phyloP scores from a whole-genome alignment of 2,797 vertebrate species.

The Leptodactylus fallax region DNA sequence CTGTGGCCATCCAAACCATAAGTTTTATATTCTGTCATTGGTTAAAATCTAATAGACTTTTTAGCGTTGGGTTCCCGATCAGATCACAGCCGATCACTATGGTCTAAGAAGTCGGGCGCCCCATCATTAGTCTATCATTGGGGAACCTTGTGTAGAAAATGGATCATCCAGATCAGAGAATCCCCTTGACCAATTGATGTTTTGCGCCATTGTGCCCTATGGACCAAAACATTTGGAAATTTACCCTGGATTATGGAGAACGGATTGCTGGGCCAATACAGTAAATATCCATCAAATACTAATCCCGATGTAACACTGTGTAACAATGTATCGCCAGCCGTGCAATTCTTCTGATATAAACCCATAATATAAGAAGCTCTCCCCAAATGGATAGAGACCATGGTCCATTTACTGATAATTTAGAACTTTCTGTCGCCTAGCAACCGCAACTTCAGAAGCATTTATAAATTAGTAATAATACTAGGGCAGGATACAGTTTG shows the following conservation, averaged over 20 bases:
- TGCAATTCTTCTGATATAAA: neutral
- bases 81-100: too few relatives aligned
- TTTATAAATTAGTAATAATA: constrained; percentile 44
- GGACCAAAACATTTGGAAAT: neutral
- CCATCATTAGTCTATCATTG: too few relatives aligned
- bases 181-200: too few relatives aligned
- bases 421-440: constrained; percentile 43
- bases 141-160: too few relatives aligned
- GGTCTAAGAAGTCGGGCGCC: too few relatives aligned
- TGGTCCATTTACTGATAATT: constrained; percentile 37
- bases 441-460: constrained; percentile 10
- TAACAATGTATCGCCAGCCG: neutral
- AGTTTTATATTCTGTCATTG: too few relatives aligned
- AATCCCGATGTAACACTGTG: neutral
- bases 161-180: too few relatives aligned
- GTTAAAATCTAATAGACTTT: too few relatives aligned
- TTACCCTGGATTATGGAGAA: neutral
- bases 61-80: too few relatives aligned
- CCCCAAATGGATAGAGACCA: constrained; percentile 1
- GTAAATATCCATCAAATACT: neutral
- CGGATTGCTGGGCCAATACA: neutral
- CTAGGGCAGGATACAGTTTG: neutral
- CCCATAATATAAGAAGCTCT: neutral
- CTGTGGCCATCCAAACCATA: too few relatives aligned
- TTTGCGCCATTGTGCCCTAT: too few relatives aligned